Evolutionary conservation across 2,888 invertebrate genomes (phyloP), one percentile per base, ranked within the genome.

Genomic region (Timema cristinae): DNA sequence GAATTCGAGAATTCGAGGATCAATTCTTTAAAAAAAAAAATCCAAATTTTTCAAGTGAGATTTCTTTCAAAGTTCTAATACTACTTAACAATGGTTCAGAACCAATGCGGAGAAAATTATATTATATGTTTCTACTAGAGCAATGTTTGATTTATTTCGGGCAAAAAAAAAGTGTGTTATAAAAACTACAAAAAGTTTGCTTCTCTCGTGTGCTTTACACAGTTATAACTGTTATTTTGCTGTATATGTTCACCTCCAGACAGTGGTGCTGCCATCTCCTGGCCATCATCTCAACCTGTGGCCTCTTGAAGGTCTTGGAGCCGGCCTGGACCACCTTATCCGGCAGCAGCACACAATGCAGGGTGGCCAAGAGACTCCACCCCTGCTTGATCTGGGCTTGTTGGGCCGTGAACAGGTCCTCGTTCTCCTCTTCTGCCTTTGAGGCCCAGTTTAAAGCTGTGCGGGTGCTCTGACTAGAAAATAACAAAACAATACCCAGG

Each of bases 211-310:
- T 32, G 4, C 4, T 4, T 32, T 32, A 32, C 32, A 32, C 32
- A 32, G 32, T 32, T 4, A 32, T 32, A 32, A 4, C 32, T 32
- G 32, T 32, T 32, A 32, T 32, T 32, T 32, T 32, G 32, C 4
- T 32, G 32, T 32, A 32, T 32, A 32, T 32, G 32, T 32, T 32
- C 67, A 97, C 96, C 85, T 99, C 98, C 7, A 98, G 87, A 82
- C 98, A 99, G 78, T 97, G 94, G 84, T 99, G 98, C 81, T 99
- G 98, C 99, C 99, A 99, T 74, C 97, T 87, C 16, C 97, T 90
- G 0, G 98, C 98, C 86, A 99, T 87, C 90, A 97, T 94, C 83
- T 99, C 98, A 6, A 99, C 95, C 82, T 95, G 94, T 0, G 98
- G 97, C n/a, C 95, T 88, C 80, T 97, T 95, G 83, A 95, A 97